Base-by-base conservation (phyloP, 1,140 invertebrate genomes). In the Hycleus phaleratus region DNA sequence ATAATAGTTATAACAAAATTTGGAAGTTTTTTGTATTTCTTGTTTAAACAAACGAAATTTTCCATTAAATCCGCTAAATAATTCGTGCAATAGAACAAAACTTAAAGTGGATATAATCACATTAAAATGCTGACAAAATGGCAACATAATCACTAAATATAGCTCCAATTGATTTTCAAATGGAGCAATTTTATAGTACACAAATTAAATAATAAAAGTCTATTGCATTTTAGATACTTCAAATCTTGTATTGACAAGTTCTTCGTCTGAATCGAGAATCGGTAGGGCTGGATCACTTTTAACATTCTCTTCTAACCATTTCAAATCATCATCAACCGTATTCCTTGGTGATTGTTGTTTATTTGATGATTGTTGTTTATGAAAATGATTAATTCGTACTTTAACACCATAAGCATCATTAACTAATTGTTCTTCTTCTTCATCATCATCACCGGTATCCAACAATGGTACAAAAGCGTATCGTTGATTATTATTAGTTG, bases 291-390 rank as follows among this genome's bases (percentile, higher is more conserved):
- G 78, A 73, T 88, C 86, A 58, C 79, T 80, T 55, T 88, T 75
- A 49, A 95, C 91, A 73, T 95, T 91, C 68, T 94, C 91, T 73
- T 94, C 91, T 1, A 95, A 85, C 92, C 91, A 95, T 72, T 89
- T 88, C 48, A 94, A 75, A 74, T 93, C 89, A 59, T 92, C 90
- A 64, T 93, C 91, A 24, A 79, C 74, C 10, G 58, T 75, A 65
- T 63, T 75, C 58, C 66, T 71, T 59, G 18, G 68, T 58, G 51
- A 72, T 56, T 61, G 11, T 26, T 51, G 25, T 65, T 68, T 65
- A 66, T 71, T 62, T 42, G 40, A 42, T 42, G 4, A 9, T 42
- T 42, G 4, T 9, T 4, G 3, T 7, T 42, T 5, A 42, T 42
- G 40, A n/a, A 5, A 7, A 63, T 73, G 73, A 42, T 76, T 72